Conservation (phyloP, 2,797 vertebrate genomes). For the Poeciliopsis turneri region DNA sequence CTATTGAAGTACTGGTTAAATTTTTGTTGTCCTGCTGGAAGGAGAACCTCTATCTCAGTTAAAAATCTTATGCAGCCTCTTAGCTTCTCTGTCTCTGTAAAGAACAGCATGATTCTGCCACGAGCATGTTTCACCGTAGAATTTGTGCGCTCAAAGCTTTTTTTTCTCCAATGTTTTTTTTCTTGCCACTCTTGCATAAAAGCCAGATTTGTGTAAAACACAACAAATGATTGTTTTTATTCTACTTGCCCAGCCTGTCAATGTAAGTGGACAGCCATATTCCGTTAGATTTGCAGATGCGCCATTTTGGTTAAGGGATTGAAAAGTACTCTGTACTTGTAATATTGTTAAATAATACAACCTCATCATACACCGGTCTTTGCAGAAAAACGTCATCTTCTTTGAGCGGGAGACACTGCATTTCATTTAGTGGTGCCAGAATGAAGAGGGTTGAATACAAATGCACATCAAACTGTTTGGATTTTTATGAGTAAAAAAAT, state of each 20-base stretch:
- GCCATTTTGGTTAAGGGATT: not conserved
- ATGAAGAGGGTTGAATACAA: not conserved
- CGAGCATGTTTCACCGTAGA: not conserved
- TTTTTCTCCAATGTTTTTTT: not conserved
- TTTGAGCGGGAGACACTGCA: not conserved
- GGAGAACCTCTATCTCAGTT: not conserved
- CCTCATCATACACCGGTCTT: not conserved
- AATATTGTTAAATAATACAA: not conserved
- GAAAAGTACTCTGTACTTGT: not conserved
- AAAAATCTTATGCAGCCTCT: not conserved
- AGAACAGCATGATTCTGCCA: not conserved
- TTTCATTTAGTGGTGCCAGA: not conserved
- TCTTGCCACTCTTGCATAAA: not conserved
- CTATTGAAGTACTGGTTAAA: not conserved
- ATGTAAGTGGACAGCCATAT: not conserved
- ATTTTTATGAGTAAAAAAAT: not conserved
- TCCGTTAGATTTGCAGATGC: not conserved
- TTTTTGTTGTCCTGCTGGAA: not conserved
- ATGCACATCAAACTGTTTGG: not conserved
- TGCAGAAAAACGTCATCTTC: not conserved
- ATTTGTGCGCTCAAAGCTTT: not conserved
- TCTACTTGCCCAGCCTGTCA: not conserved
- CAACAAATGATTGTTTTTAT: not conserved
- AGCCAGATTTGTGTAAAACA: not conserved
- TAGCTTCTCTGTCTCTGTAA: not conserved